A percentile compares a stretch with the other conserved stretches of the same genome.
These are phyloP conservation scores for Cygnus olor DNA, from an alignment of 2,797 vertebrate genomes.

Conservation along the genomic window DNA sequence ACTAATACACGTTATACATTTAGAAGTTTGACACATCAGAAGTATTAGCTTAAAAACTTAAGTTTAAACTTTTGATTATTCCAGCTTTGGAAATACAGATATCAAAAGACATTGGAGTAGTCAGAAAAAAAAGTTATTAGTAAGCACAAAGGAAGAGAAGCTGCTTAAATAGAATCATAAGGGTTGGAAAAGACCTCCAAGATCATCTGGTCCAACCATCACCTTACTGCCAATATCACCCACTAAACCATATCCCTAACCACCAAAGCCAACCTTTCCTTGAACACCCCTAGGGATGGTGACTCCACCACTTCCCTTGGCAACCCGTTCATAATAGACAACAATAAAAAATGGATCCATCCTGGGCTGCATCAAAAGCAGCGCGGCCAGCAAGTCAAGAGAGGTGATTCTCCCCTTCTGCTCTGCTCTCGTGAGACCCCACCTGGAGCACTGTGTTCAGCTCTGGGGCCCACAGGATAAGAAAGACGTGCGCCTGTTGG, in stretches of 20 bases:
- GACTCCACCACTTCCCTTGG: no score
- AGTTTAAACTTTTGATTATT: background rate
- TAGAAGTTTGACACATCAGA: background rate
- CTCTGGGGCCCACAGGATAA: background rate
- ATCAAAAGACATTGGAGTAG: background rate
- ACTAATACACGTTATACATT: background rate
- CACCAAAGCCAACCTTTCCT: no score
- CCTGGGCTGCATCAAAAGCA: background rate
- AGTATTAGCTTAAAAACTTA: background rate
- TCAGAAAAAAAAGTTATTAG: background rate
- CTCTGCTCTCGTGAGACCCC: background rate
- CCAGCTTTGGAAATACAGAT: background rate
- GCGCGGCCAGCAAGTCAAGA: background rate
- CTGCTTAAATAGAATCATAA: background rate
- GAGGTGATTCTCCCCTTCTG: background rate
- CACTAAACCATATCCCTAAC: no score
- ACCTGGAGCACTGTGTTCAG: background rate
- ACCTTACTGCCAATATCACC: no score
- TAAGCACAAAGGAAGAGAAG: background rate
- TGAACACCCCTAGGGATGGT: no score
- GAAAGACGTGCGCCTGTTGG: background rate
- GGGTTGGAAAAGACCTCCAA: no score
- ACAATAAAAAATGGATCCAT: background rate
- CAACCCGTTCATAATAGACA: no score
- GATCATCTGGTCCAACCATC: no score